Evolutionary conservation across 2,113 vertebrate genomes (phyloP).

Genomic region (Athene noctua): DNA sequence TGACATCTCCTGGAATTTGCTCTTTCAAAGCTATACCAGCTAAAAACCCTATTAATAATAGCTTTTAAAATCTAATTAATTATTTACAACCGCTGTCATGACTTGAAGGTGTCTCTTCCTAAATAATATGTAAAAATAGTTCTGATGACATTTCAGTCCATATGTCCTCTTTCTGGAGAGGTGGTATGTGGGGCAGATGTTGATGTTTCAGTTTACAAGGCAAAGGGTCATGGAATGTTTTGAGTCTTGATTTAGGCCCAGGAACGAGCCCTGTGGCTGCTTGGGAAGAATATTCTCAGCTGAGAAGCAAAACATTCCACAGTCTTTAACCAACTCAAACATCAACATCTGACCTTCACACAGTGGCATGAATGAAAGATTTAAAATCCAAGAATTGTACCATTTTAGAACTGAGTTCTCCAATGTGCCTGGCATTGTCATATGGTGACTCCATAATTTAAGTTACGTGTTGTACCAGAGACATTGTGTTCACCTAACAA

Average conservation of each 20-base stretch:
- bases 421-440: background rate
- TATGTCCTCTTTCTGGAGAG: background rate
- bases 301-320: conserved; percentile 58
- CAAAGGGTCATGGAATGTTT: conserved; percentile 44
- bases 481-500: background rate
- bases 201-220: conserved; percentile 30
- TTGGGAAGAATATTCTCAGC: conserved; percentile 63
- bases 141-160: background rate
- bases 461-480: background rate
- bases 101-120: background rate
- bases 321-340: background rate
- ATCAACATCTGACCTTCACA: conserved; percentile 42
- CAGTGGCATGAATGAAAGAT: conserved; percentile 61
- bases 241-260: conserved; percentile 48
- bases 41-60: background rate
- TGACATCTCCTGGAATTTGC: background rate
- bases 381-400: conserved; percentile 9
- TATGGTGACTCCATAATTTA: background rate
- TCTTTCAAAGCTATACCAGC: background rate
- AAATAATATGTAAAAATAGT: background rate
- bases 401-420: background rate
- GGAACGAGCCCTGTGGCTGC: conserved; percentile 8
- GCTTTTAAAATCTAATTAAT: background rate
- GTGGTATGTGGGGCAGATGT: background rate
- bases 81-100: background rate